Conservation (phyloP, 92 coral and sea anemone species). For the Zoanthus sociatus region DNA sequence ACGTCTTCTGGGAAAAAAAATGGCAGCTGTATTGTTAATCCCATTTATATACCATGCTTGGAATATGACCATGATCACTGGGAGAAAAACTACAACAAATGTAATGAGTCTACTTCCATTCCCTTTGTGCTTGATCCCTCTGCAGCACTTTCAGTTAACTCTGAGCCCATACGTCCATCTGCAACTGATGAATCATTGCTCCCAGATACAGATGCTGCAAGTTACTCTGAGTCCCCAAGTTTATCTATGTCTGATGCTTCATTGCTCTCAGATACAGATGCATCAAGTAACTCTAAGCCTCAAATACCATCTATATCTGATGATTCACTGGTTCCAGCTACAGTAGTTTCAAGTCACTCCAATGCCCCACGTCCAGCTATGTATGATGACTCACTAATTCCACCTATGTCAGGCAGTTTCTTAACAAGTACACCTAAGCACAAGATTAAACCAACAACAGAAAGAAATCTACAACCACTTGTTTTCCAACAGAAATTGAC, state of each 20-base stretch:
- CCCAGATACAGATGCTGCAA: no score
- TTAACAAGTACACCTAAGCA: neutral
- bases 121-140: conserved; percentile 5
- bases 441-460: neutral
- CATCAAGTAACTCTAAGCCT: neutral
- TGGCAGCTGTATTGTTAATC: neutral
- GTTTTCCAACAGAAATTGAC: neutral
- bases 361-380: neutral
- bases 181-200: no score
- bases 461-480: neutral
- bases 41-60: neutral
- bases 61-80: neutral
- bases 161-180: neutral
- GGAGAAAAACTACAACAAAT: conserved; percentile 2
- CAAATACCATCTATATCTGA: neutral
- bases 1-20: neutral
- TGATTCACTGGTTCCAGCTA: neutral
- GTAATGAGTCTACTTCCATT: neutral
- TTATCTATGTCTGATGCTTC: neutral
- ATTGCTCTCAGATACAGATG: conserved; percentile 16
- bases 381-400: neutral
- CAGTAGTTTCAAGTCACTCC: neutral
- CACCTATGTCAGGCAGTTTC: neutral
- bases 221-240: neutral
- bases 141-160: conserved; percentile 16